These are phyloP conservation scores for Anthonomus grandis DNA, from an alignment of 1,140 invertebrate genomes.

Conservation along the genomic window DNA sequence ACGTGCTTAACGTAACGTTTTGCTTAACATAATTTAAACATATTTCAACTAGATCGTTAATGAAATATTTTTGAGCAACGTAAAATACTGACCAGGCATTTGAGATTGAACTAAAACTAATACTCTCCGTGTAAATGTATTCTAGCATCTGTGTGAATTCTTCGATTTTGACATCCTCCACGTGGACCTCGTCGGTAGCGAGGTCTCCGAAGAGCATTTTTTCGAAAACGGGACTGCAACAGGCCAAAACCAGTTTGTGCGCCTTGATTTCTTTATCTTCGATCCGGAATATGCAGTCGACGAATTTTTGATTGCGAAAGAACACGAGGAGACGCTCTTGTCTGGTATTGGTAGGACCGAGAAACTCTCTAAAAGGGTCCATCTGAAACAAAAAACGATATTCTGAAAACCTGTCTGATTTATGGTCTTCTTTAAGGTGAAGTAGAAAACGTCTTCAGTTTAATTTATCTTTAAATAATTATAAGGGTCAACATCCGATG, in stretches of 20 bases:
- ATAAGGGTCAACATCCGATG: too few relatives aligned
- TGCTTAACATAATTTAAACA: conserved; percentile 52
- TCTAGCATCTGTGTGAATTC: conserved; percentile 55
- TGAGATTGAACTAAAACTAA: conserved; percentile 50
- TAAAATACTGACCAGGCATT: conserved; percentile 57
- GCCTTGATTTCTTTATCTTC: conserved; percentile 54
- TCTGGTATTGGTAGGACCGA: too few relatives aligned
- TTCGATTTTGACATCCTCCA: conserved; percentile 54
- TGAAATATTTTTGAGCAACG: conserved; percentile 56
- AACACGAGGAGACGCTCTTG: conserved; percentile 20
- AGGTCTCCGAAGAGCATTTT: conserved; percentile 69
- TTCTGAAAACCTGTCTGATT: too few relatives aligned
- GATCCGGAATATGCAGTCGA: conserved; percentile 55
- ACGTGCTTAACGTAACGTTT: conserved; percentile 53
- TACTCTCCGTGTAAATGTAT: conserved; percentile 56
- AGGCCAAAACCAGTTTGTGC: conserved; percentile 66
- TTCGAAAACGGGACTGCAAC: conserved; percentile 72
- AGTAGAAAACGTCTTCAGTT: too few relatives aligned
- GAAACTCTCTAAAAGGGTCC: too few relatives aligned
- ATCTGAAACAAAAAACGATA: too few relatives aligned
- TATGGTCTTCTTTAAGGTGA: too few relatives aligned
- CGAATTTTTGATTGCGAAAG: conserved; percentile 26
- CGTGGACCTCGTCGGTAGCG: conserved; percentile 50
- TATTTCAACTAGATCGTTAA: conserved; percentile 51
- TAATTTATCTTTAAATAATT: too few relatives aligned